Evolutionary conservation across 2,113 vertebrate species (phyloP).

Genomic region (Crypturellus undulatus): DNA sequence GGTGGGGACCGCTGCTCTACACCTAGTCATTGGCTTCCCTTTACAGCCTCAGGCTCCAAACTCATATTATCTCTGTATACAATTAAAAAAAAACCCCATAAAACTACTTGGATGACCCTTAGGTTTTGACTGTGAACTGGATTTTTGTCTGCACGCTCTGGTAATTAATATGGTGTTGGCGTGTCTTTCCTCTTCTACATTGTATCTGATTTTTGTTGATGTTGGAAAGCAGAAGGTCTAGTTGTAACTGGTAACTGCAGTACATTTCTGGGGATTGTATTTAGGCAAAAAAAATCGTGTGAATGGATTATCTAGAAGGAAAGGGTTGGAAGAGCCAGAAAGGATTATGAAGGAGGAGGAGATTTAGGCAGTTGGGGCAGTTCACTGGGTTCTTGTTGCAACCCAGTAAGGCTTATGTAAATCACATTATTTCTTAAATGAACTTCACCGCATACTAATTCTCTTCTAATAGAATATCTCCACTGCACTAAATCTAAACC

Average conservation of each 20-base stretch:
- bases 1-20: neutral
- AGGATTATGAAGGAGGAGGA: neutral
- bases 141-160: neutral
- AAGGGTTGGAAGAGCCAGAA: neutral
- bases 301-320: neutral
- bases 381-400: neutral
- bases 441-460: neutral
- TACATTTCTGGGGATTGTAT: neutral
- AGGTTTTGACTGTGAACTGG: neutral
- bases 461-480: constrained; percentile 1
- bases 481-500: neutral
- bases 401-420: neutral
- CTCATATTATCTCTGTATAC: neutral
- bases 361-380: neutral
- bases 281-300: neutral
- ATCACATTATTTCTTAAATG: constrained; percentile 19
- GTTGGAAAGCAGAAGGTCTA: neutral
- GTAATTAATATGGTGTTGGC: neutral
- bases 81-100: neutral
- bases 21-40: neutral
- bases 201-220: neutral
- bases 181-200: neutral
- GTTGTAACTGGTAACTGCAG: neutral
- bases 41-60: neutral
- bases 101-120: neutral